phyloP scores from a whole-genome alignment of 2,888 invertebrate genomes.

The Bellardia pandia region DNA sequence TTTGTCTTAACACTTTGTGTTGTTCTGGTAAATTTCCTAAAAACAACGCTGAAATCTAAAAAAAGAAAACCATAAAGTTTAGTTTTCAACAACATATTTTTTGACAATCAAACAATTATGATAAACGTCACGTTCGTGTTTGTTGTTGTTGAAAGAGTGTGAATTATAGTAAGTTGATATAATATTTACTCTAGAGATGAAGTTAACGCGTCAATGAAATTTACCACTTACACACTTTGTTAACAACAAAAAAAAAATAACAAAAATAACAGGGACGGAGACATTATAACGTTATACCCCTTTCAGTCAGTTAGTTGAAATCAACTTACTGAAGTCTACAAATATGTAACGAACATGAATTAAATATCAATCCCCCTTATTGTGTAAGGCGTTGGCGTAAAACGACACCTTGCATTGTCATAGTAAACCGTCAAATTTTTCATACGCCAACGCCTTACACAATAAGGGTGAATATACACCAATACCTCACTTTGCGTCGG shows the following conservation, averaged over 20 bases:
- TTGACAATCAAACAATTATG: neutral
- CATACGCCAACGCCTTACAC: no score
- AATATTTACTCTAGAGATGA: neutral
- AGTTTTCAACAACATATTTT: neutral
- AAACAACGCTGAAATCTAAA: neutral
- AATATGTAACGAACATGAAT: no score
- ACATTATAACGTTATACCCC: no score
- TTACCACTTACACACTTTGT: neutral
- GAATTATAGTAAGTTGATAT: neutral
- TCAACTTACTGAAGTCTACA: no score
- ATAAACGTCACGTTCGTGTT: conserved; percentile 4
- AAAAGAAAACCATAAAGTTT: neutral
- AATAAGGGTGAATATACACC: no score
- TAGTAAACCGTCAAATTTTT: no score
- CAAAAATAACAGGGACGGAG: no score
- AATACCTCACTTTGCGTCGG: no score
- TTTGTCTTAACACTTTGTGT: conserved; percentile 1
- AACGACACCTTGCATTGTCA: no score
- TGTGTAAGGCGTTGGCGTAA: no score
- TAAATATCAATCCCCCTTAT: no score
- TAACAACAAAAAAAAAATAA: neutral
- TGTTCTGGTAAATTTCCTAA: conserved; percentile 47
- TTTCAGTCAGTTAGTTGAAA: no score
- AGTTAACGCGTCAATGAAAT: neutral
- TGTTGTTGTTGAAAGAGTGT: neutral